Evolutionary conservation across 1,140 invertebrate genomes (phyloP).

Genomic region (Arion vulgaris): DNA sequence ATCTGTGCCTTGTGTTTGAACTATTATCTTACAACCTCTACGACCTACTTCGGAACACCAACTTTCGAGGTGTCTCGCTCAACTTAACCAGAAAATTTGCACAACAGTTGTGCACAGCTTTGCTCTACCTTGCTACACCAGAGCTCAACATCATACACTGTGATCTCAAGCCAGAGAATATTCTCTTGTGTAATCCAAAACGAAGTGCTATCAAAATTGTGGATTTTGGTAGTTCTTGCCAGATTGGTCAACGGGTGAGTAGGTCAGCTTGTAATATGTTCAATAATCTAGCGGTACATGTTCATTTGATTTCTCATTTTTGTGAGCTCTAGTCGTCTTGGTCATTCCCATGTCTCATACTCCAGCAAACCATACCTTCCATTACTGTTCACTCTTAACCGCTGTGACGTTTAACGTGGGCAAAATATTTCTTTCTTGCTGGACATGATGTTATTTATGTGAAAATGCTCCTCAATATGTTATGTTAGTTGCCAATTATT

Average conservation of each 20-base stretch:
- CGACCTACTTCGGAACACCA: constrained; percentile 98
- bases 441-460: too few species aligned
- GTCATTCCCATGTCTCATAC: too few species aligned
- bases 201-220: constrained; percentile 99
- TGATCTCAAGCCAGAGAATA: constrained; percentile 99
- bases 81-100: constrained; percentile 99
- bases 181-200: constrained; percentile 99
- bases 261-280: background rate
- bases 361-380: too few species aligned
- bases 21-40: constrained; percentile 99
- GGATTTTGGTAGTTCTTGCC: constrained; percentile 99
- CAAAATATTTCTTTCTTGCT: too few species aligned
- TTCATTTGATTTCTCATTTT: too few species aligned
- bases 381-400: too few species aligned
- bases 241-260: constrained; percentile 96
- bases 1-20: constrained; percentile 99
- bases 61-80: constrained; percentile 98
- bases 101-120: constrained; percentile 95
- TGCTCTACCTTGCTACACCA: constrained; percentile 97
- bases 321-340: too few species aligned
- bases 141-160: constrained; percentile 99
- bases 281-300: too few species aligned
- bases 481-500: too few species aligned
- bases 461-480: too few species aligned
- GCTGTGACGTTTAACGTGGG: too few species aligned